Base-by-base conservation (phyloP, 2,113 vertebrate genomes). In the Actinemys pallida region DNA sequence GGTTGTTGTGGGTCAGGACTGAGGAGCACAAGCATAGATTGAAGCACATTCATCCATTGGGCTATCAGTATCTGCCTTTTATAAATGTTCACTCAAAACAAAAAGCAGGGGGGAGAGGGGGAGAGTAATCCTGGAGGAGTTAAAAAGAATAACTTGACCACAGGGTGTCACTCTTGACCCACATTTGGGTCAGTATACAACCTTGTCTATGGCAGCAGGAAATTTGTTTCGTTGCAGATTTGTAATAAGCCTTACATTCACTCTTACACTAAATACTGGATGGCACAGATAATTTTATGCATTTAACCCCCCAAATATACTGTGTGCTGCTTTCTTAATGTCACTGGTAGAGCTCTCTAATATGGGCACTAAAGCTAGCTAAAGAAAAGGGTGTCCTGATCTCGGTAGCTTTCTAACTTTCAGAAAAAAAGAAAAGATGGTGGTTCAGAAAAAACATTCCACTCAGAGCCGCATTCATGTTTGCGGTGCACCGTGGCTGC, bases 141-240 rank as follows among this genome's bases (percentile, higher is more conserved):
- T 72, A 24, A 89, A 87, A 75, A 79, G 72, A 96, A 84, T 8
- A 84, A 84, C 24, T 88, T 94, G 97, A 96, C 98, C 98, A 98
- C 98, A 98, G 39, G 98, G 98, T 98, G 98, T 98, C 98, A 98
- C 97, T 98, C 97, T 98, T 98, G 98, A 97, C 95, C 96, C 97
- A 93, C 49, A 80, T 95, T 97, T 98, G 92, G 81, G 78, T 90
- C 95, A 79, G 56, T 78, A 89, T 59, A 35, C 93, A 53, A 35
- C 14, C 75, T 65, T 35, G 16, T 56, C 93, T 84, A 62, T 39
- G 95, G 96, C 95, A 95, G 31, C 93, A 17, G 81, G 88, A 97
- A 95, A 96, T 6, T 1, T 22, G 75, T 56, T 75, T 49, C 35
- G 39, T 59, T 92, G 93, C 42, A 31, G 42, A 35, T 79, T 85